Conservation (phyloP, 2,797 vertebrate species). For the Hyperoplus immaculatus region DNA sequence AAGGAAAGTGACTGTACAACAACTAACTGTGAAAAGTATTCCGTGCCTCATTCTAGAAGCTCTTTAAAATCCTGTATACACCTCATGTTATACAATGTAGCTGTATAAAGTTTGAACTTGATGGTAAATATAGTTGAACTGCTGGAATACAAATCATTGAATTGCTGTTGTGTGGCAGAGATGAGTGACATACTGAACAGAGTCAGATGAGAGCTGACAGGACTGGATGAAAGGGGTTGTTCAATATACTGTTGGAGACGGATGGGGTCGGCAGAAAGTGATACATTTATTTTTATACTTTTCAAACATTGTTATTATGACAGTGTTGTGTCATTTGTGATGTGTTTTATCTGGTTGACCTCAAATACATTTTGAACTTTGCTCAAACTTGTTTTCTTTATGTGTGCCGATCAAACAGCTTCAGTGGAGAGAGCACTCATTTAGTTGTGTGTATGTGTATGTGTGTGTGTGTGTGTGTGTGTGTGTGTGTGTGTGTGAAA, state of each 20-base stretch:
- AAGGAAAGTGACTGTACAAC: background rate
- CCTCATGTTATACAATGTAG: constrained; percentile 13
- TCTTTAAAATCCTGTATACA: background rate
- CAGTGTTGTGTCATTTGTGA: constrained; percentile 12
- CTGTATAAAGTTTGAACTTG: constrained; percentile 16
- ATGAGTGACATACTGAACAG: constrained; percentile 36
- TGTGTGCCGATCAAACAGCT: constrained; percentile 38
- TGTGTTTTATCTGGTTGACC: constrained; percentile 34
- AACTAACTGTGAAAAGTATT: constrained; percentile 10
- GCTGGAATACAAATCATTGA: constrained; percentile 24
- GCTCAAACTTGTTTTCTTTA: constrained; percentile 17
- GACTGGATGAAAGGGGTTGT: constrained; percentile 27
- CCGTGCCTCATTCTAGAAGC: background rate
- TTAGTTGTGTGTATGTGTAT: background rate
- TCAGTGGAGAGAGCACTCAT: constrained; percentile 15
- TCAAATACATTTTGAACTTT: constrained; percentile 34
- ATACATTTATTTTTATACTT: constrained; percentile 37
- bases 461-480: background rate
- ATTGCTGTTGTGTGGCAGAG: constrained; percentile 30
- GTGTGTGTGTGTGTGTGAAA: background rate
- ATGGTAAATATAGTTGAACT: constrained; percentile 45
- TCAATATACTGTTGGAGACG: constrained; percentile 20
- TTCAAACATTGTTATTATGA: constrained; percentile 14
- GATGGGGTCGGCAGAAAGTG: constrained; percentile 27
- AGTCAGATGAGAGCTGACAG: constrained; percentile 39